These are phyloP conservation scores for Acholoe squamosa DNA, from an alignment of 2,888 invertebrate species.

Conservation along the genomic window DNA sequence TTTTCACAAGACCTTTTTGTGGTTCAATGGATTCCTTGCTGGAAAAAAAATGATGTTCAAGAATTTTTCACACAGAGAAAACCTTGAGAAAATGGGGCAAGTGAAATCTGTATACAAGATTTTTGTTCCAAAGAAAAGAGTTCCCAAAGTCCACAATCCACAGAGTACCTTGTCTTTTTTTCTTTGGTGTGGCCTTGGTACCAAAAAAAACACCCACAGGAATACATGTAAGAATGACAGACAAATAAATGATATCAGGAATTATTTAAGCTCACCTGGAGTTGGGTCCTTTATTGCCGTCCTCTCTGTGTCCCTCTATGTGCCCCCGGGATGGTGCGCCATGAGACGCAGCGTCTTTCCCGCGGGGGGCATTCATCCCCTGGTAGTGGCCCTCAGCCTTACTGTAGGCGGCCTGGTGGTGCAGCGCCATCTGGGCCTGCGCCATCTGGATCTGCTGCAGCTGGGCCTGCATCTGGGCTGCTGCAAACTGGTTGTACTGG, in stretches of 20 bases:
- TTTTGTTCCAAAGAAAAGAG: no score
- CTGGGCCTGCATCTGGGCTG: conserved; percentile 50
- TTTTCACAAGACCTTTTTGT: no score
- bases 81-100: no score
- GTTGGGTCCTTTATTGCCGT: neutral
- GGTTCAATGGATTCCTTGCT: no score
- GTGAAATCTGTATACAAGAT: no score
- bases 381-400: conserved; percentile 11
- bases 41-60: no score
- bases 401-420: conserved; percentile 16
- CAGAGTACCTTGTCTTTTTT: no score
- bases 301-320: neutral
- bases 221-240: no score
- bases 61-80: no score
- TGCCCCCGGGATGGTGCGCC: neutral
- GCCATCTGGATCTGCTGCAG: conserved; percentile 59
- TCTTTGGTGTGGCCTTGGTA: no score
- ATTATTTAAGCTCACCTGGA: neutral
- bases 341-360: neutral
- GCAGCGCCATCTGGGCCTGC: conserved; percentile 60
- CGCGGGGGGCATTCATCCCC: conserved; percentile 4
- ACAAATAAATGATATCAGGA: neutral
- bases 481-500: conserved; percentile 61
- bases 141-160: no score
- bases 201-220: no score